A percentile compares a stretch with the other conserved stretches of the same genome.
Conservation (phyloP, 1,140 invertebrate species). For the Linepithema humile region DNA sequence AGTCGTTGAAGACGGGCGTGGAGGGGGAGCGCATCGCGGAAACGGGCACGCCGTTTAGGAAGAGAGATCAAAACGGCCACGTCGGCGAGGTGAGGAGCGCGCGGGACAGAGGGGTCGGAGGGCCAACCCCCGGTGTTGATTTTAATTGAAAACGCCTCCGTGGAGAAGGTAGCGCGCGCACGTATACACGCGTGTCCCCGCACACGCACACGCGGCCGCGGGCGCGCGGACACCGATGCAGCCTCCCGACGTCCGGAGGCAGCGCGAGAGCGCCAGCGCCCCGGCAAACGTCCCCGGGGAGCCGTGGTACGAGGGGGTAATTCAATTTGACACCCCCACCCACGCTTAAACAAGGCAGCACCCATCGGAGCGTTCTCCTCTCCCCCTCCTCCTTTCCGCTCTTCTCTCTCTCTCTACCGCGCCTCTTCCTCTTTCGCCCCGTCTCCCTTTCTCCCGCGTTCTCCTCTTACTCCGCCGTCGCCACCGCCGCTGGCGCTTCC, state of each 20-base stretch:
- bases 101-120: not conserved
- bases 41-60: slow-evolving; percentile 44
- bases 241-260: slow-evolving; percentile 53
- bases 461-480: not conserved
- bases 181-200: slow-evolving; percentile 11
- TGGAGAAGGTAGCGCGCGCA: slow-evolving; percentile 65
- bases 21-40: slow-evolving; percentile 12
- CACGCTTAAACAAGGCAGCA: slow-evolving; percentile 83
- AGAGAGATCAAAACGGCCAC: slow-evolving; percentile 48
- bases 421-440: slow-evolving; percentile 57
- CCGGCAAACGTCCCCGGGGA: slow-evolving; percentile 79
- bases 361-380: slow-evolving; percentile 70
- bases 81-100: slow-evolving; percentile 33
- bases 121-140: slow-evolving; percentile 75
- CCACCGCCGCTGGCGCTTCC: slow-evolving; percentile 58
- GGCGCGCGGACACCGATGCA: slow-evolving; percentile 47
- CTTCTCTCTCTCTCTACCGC: slow-evolving; percentile 46
- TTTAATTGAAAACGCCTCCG: slow-evolving; percentile 81
- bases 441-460: slow-evolving; percentile 36
- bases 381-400: not conserved
- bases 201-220: not conserved
- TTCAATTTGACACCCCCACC: slow-evolving; percentile 84
- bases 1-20: not conserved
- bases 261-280: slow-evolving; percentile 71
- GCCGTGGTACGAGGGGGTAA: slow-evolving; percentile 77